phyloP scores from a whole-genome alignment of 2,888 invertebrate genomes.

The Lagria hirta region DNA sequence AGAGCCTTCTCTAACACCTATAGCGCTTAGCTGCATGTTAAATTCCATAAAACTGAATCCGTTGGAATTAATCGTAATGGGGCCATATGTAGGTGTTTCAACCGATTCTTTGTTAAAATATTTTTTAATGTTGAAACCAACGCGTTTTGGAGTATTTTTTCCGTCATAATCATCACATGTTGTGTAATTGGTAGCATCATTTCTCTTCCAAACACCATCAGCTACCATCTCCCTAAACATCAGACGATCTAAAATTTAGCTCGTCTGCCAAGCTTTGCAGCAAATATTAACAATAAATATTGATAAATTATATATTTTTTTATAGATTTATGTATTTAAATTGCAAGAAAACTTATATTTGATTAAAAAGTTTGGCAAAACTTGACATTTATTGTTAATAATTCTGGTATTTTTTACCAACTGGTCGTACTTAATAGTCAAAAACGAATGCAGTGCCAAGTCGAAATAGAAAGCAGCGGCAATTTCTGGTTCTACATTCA shows the following conservation, averaged over 20 bases:
- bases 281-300: no score
- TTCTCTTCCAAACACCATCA: constrained; percentile 72
- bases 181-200: constrained; percentile 65
- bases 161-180: constrained; percentile 79
- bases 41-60: constrained; percentile 77
- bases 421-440: constrained; percentile 67
- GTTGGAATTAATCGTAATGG: constrained; percentile 64
- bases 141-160: constrained; percentile 71
- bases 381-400: no score
- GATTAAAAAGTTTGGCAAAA: no score
- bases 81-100: constrained; percentile 71
- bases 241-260: no score
- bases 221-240: constrained; percentile 67
- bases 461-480: constrained; percentile 88
- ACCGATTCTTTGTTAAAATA: constrained; percentile 64
- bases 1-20: constrained; percentile 72
- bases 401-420: constrained; percentile 2
- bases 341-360: no score
- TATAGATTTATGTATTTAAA: no score
- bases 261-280: no score
- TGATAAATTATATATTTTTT: no score
- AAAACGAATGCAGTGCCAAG: constrained; percentile 70
- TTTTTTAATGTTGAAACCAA: constrained; percentile 67
- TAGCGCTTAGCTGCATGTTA: constrained; percentile 69
- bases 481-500: constrained; percentile 73